A percentile compares a stretch with the other conserved stretches of the same genome.
Evolutionary conservation across 2,113 vertebrate species (phyloP).

Genomic region (Vimba vimba): DNA sequence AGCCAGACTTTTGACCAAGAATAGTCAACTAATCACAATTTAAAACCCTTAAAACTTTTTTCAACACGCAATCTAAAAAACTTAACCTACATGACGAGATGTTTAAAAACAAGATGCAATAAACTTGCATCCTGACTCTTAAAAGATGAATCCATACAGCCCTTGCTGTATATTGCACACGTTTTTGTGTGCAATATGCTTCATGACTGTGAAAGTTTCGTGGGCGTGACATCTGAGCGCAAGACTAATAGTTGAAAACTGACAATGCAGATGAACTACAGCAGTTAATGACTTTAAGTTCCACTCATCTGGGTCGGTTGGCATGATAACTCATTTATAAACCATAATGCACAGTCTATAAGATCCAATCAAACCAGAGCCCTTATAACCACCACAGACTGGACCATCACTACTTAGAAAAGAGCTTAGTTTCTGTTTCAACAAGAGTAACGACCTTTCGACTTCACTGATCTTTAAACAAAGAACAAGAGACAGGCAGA

Average conservation of each 20-base stretch:
- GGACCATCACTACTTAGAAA: neutral
- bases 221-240: neutral
- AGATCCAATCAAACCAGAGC: neutral
- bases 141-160: neutral
- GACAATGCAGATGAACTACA: neutral
- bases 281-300: neutral
- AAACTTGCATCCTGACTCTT: neutral
- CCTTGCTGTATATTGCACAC: neutral
- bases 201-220: neutral
- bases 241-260: neutral
- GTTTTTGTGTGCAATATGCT: neutral
- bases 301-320: neutral
- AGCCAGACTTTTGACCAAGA: neutral
- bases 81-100: neutral
- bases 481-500: slow-evolving; percentile 21
- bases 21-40: neutral
- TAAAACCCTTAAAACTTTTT: neutral
- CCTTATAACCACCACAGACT: slow-evolving; percentile 26
- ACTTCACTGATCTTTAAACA: slow-evolving; percentile 35
- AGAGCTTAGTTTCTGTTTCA: slow-evolving; percentile 16
- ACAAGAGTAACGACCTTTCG: slow-evolving; percentile 28
- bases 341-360: slow-evolving; percentile 11
- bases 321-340: slow-evolving; percentile 16
- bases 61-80: neutral
- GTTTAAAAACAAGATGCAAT: neutral